These are phyloP conservation scores for Spodoptera littoralis DNA, from an alignment of 2,888 invertebrate genomes.

Conservation along the genomic window DNA sequence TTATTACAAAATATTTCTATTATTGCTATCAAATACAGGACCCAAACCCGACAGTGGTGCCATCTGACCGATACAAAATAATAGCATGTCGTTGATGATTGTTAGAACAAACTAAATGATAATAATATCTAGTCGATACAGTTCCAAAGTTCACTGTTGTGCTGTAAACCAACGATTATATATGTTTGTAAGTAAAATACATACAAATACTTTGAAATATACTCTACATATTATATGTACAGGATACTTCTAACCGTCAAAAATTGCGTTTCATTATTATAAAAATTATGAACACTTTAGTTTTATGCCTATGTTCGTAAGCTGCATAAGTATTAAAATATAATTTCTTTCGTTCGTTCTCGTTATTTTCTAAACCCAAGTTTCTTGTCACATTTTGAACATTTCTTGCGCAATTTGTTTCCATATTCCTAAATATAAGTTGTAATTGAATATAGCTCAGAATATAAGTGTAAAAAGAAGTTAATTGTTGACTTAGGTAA, in stretches of 20 bases:
- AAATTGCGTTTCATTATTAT: slow-evolving; percentile 50
- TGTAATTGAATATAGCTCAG: slow-evolving; percentile 20
- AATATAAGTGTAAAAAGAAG: no score
- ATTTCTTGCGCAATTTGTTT: slow-evolving; percentile 23
- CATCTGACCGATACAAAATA: no score
- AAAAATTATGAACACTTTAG: slow-evolving; percentile 77
- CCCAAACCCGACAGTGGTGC: no score
- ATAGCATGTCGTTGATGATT: no score
- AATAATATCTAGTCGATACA: slow-evolving; percentile 6
- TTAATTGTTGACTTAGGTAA: background rate
- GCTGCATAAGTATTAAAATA: slow-evolving; percentile 53
- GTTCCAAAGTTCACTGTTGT: background rate
- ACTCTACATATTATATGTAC: slow-evolving; percentile 39
- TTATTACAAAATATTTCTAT: no score
- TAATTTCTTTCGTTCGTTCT: slow-evolving; percentile 32
- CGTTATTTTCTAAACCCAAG: slow-evolving; percentile 13
- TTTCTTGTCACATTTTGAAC: slow-evolving; percentile 37
- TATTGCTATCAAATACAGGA: no score
- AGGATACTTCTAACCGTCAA: slow-evolving; percentile 51
- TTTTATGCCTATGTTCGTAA: slow-evolving; percentile 43
- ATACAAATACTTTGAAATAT: slow-evolving; percentile 55
- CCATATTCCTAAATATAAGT: slow-evolving; percentile 4
- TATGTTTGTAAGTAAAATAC: slow-evolving; percentile 40
- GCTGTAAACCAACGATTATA: slow-evolving; percentile 28
- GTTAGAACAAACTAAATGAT: no score